phyloP scores from a whole-genome alignment of 2,797 vertebrate species.

The Pantherophis alleghaniensis region DNA sequence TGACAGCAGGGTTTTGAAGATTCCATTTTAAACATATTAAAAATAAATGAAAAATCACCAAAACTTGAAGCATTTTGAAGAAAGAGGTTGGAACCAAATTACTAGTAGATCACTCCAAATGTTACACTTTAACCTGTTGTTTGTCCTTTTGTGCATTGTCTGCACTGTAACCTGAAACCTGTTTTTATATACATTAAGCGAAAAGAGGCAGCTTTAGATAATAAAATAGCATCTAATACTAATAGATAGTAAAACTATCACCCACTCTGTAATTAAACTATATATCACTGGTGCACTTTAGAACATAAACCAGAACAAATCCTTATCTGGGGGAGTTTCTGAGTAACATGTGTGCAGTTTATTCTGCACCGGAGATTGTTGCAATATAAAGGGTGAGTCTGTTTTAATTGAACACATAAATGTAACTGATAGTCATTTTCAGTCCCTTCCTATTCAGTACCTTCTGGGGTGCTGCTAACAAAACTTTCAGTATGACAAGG shows the following conservation, averaged over 20 bases:
- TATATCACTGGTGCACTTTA: not conserved
- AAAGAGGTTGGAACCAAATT: not conserved
- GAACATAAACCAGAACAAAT: not conserved
- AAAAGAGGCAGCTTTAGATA: not conserved
- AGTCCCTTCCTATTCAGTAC: not conserved
- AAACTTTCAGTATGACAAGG: not conserved
- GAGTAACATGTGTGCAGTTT: not conserved
- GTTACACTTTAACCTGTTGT: not conserved
- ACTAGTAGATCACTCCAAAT: not conserved
- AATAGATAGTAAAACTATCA: not conserved
- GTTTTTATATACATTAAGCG: not conserved
- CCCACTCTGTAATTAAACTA: conserved; percentile 6
- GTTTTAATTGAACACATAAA: not conserved
- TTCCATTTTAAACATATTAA: not conserved
- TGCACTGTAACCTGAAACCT: not conserved
- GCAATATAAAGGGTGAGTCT: not conserved
- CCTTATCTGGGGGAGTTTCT: not conserved
- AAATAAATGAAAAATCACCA: not conserved
- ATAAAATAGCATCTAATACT: not conserved
- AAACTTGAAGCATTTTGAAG: not conserved
- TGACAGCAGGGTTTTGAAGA: not conserved
- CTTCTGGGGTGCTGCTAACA: not conserved
- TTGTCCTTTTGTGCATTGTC: not conserved
- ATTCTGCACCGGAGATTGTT: not conserved
- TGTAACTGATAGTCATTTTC: not conserved